Conservation (phyloP, 2,797 vertebrate genomes). For the Cygnus olor region DNA sequence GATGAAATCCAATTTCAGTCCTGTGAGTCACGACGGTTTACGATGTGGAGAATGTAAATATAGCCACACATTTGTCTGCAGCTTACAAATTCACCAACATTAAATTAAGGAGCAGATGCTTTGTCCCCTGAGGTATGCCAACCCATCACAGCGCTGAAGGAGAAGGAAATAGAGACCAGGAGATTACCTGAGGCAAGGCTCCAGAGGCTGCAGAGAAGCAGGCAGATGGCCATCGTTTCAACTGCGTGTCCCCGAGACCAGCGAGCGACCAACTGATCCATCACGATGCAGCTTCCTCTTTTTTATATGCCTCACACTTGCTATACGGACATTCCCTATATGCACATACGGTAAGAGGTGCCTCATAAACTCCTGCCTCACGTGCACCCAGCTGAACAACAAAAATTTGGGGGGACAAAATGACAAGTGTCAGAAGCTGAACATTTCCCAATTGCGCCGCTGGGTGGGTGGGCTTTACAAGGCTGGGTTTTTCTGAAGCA, state of each 20-base stretch:
- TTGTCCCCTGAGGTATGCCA: not conserved
- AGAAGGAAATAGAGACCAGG: not conserved
- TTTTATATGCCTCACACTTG: not conserved
- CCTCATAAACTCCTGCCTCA: not conserved
- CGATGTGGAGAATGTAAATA: not conserved
- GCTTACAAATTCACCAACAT: not conserved
- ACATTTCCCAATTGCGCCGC: not conserved
- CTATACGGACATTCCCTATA: not conserved
- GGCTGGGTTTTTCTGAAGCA: not conserved
- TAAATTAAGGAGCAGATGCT: not conserved
- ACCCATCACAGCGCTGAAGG: not conserved
- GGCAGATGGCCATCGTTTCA: not conserved
- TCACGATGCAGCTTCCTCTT: not conserved
- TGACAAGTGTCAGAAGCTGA: not conserved
- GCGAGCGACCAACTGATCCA: accelerated
- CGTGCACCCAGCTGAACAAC: not conserved
- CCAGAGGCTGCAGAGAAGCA: slow-evolving; percentile 40
- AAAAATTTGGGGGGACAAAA: not conserved
- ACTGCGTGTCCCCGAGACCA: accelerated
- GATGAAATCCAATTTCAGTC: not conserved
- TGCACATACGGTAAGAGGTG: not conserved
- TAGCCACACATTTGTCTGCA: not conserved
- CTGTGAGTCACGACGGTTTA: accelerated
- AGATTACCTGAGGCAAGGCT: not conserved
- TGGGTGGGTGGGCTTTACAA: not conserved